Evolutionary conservation across 2,113 vertebrate genomes (phyloP).

Genomic region (Heterotilapia buettikoferi): DNA sequence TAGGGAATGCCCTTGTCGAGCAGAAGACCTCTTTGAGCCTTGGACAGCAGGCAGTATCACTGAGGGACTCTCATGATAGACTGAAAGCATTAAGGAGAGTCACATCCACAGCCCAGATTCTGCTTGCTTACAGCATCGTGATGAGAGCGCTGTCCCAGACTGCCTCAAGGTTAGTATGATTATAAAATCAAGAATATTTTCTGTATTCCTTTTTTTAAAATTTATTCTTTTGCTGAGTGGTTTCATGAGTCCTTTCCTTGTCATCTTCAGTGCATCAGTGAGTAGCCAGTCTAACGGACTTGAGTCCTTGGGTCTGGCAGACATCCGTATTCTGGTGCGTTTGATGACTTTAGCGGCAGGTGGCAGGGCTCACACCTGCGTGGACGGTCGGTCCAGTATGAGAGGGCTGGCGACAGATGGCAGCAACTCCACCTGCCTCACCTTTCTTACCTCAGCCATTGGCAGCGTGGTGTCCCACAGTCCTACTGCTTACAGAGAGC

Average conservation of each 20-base stretch:
- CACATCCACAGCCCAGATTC: conserved; percentile 73
- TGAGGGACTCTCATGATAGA: conserved; percentile 72
- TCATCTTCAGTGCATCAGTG: conserved; percentile 49
- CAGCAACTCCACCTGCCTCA: conserved; percentile 65
- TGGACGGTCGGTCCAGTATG: conserved; percentile 42
- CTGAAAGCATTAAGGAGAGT: conserved; percentile 74
- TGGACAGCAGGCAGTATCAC: conserved; percentile 73
- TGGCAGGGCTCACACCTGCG: conserved; percentile 65
- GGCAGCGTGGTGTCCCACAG: conserved; percentile 74
- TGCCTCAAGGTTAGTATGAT: conserved; percentile 60
- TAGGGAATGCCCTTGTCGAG: conserved; percentile 48
- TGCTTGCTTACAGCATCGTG: conserved; percentile 78
- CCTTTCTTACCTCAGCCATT: conserved; percentile 75
- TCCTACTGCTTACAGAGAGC: conserved; percentile 68
- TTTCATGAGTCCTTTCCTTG: not conserved
- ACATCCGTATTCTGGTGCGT: conserved; percentile 76
- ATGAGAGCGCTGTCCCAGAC: conserved; percentile 75
- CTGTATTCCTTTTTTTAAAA: not conserved
- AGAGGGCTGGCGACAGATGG: conserved; percentile 36
- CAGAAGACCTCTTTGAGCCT: conserved; percentile 67
- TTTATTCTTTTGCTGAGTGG: not conserved
- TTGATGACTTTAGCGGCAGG: conserved; percentile 75
- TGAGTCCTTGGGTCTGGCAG: conserved; percentile 76
- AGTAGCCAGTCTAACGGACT: conserved; percentile 69
- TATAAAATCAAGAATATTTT: not conserved